phyloP scores from a whole-genome alignment of 2,888 invertebrate genomes.

The Stenodera caucasica region DNA sequence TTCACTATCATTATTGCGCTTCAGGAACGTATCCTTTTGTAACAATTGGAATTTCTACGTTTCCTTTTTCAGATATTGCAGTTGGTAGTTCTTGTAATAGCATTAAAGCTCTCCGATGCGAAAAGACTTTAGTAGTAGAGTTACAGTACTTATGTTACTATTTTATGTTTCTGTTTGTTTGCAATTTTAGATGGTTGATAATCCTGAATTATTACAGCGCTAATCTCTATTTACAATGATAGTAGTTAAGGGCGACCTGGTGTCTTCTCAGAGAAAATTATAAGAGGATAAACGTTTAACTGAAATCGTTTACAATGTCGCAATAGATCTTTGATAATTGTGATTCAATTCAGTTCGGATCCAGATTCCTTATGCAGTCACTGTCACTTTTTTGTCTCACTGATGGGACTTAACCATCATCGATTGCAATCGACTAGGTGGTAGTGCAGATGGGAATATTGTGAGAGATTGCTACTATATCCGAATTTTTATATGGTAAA shows the following conservation, averaged over 20 bases:
- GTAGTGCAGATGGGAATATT: too few species aligned
- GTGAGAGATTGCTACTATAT: too few species aligned
- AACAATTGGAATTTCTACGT: neutral
- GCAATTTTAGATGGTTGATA: constrained; percentile 34
- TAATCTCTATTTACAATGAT: constrained; percentile 33
- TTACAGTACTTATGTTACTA: constrained; percentile 4
- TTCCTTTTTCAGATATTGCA: neutral
- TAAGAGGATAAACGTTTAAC: too few species aligned
- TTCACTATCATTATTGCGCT: neutral
- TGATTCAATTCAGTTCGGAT: too few species aligned
- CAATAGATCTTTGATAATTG: too few species aligned
- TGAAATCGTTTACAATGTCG: too few species aligned
- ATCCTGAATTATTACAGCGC: constrained; percentile 33
- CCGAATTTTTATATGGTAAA: too few species aligned
- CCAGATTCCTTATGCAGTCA: too few species aligned
- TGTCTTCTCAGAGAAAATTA: too few species aligned
- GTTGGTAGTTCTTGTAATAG: neutral
- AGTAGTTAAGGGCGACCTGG: constrained; percentile 22
- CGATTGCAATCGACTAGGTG: too few species aligned
- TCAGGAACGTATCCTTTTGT: neutral
- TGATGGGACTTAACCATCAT: too few species aligned
- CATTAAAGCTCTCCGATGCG: constrained; percentile 7
- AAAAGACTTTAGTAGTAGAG: constrained; percentile 6
- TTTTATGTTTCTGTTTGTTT: constrained; percentile 28
- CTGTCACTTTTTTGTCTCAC: too few species aligned